Evolutionary conservation across 2,797 vertebrate species (phyloP).

Genomic region (Melanotaenia trifasciata): DNA sequence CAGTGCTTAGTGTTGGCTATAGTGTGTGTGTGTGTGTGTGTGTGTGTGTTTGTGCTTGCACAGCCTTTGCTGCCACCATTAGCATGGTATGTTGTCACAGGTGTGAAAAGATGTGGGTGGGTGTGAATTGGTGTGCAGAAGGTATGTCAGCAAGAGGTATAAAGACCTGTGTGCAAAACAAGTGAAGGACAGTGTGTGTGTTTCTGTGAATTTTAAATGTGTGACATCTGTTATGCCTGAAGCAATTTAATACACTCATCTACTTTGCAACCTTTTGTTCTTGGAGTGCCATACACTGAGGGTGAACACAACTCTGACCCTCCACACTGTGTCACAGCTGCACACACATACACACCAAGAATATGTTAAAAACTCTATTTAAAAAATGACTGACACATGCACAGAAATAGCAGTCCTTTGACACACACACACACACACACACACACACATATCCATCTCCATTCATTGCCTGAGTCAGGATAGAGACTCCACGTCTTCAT

Average conservation of each 20-base stretch:
- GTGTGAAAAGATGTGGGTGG: slow-evolving; percentile 53
- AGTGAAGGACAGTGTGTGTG: slow-evolving; percentile 13
- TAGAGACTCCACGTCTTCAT: slow-evolving; percentile 45
- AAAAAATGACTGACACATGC: slow-evolving; percentile 50
- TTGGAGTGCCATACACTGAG: slow-evolving; percentile 40
- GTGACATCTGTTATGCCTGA: slow-evolving; percentile 67
- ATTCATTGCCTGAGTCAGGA: slow-evolving; percentile 56
- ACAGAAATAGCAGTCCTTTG: slow-evolving; percentile 34
- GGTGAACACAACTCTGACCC: slow-evolving; percentile 60
- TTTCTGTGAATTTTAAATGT: slow-evolving; percentile 22
- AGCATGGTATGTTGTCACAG: slow-evolving; percentile 46
- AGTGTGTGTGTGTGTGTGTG: neutral
- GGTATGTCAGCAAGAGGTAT: slow-evolving; percentile 52
- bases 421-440: slow-evolving; percentile 12
- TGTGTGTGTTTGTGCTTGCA: neutral
- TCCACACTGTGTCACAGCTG: slow-evolving; percentile 41
- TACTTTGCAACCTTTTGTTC: slow-evolving; percentile 61
- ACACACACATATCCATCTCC: slow-evolving; percentile 34
- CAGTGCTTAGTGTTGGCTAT: slow-evolving; percentile 9
- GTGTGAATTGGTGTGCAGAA: slow-evolving; percentile 57
- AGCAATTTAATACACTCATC: slow-evolving; percentile 67
- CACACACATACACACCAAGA: slow-evolving; percentile 16
- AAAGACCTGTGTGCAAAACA: slow-evolving; percentile 32
- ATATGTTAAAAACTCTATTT: neutral
- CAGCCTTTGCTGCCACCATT: slow-evolving; percentile 31